These are phyloP conservation scores for Plotosus lineatus DNA, from an alignment of 2,113 vertebrate genomes.

Conservation along the genomic window DNA sequence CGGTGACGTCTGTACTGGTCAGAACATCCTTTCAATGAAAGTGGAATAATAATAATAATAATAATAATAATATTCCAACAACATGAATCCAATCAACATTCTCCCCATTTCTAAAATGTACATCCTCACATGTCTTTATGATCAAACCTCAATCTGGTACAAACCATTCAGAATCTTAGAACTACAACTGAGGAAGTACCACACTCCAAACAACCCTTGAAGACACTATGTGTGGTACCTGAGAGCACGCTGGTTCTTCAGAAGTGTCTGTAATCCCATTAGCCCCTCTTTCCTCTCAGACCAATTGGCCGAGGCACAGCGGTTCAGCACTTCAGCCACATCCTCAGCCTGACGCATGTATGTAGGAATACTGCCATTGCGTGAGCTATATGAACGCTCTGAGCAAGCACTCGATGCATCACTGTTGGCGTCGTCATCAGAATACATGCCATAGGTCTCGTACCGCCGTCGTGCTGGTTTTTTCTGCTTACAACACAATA, in stretches of 20 bases:
- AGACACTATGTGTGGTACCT: constrained; percentile 70
- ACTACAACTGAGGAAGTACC: neutral
- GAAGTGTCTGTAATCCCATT: constrained; percentile 86
- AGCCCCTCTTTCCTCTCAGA: constrained; percentile 96
- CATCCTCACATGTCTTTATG: neutral
- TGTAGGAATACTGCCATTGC: constrained; percentile 91
- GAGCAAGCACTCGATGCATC: constrained; percentile 96
- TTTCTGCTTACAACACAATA: constrained; percentile 71
- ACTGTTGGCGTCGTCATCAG: constrained; percentile 94
- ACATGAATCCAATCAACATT: neutral
- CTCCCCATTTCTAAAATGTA: neutral
- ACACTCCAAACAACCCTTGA: neutral
- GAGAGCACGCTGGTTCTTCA: constrained; percentile 92
- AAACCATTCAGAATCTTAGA: neutral
- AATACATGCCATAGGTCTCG: constrained; percentile 91
- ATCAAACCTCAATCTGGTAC: neutral
- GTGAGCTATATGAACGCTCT: constrained; percentile 91
- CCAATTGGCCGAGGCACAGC: constrained; percentile 96
- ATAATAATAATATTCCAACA: neutral
- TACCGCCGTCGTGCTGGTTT: constrained; percentile 91
- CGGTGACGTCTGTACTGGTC: neutral
- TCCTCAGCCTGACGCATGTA: constrained; percentile 97
- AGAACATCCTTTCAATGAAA: neutral
- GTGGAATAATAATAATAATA: neutral
- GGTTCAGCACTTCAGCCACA: constrained; percentile 93